Evolutionary conservation across 1,140 invertebrate genomes (phyloP), one percentile per base, ranked within the genome.

Genomic region (Euura lappo): DNA sequence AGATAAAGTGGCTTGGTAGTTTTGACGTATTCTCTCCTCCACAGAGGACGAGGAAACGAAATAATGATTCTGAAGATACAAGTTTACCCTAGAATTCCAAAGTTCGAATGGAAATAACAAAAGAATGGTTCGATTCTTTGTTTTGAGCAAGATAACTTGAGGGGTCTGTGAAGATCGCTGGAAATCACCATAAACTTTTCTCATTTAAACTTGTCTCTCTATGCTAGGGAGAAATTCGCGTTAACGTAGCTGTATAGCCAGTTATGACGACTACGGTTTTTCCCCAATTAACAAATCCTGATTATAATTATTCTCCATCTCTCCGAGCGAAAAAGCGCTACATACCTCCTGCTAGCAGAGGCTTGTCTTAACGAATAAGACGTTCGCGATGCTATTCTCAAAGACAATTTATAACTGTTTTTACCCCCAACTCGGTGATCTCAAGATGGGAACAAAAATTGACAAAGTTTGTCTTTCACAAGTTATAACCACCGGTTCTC

Each of bases 181-280:
- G 13, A 60, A 60, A 60, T 60, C 51, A 60, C 51, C 51, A 60
- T 60, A 8, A 60, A 60, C 51, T 60, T 60, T 60, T 60, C 51
- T 60, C 3, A 60, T 60, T 60, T 60, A 60, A 60, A 60, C 51
- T 60, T 60, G 6, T 60, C 13, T 28, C 28, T 60, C 10, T 60
- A 2, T 51, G 47, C 47, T 60, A 60, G 10, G 13, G 10, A 60
- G 10, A 60, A 11, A 1, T 60, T 28, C 28, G 28, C 28, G 28
- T 28, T 28, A 28, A 60, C 13, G 6, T 60, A 60, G 3, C 8
- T 60, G 13, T 60, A 6, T 60, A 60, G 3, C 3, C 5, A n/a
- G 51, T 60, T 8, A 11, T 60, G 3, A 60, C 51, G 2, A 6
- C 51, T 5, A 60, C 3, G 51, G 51, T 60, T 60, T 60, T 11